A percentile compares a stretch with the other conserved stretches of the same genome.
Conservation (phyloP, 2,888 invertebrate genomes). For the Temnothorax rugatulus region DNA sequence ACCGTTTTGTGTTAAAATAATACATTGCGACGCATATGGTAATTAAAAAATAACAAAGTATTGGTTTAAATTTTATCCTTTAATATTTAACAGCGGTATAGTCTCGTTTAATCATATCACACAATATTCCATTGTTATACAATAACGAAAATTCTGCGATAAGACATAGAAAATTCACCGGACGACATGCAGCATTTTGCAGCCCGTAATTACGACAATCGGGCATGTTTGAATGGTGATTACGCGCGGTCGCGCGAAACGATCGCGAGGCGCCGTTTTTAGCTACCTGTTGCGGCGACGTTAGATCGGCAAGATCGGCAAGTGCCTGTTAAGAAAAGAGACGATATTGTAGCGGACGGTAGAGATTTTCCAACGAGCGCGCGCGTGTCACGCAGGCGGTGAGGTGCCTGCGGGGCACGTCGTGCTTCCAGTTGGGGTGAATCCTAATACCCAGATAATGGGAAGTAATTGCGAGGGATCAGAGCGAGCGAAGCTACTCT, state of each 20-base stretch:
- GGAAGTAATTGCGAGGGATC: constrained; percentile 86
- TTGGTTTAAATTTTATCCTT: too few relatives aligned
- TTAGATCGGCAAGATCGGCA: constrained; percentile 48
- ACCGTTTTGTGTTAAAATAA: too few relatives aligned
- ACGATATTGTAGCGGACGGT: constrained; percentile 44
- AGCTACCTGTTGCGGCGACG: constrained; percentile 73
- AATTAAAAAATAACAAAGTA: too few relatives aligned
- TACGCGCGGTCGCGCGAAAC: constrained; percentile 5
- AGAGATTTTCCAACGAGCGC: constrained; percentile 47
- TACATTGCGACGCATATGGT: too few relatives aligned
- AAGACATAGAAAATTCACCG: not conserved
- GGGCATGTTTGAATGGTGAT: not conserved
- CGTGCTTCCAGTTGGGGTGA: constrained; percentile 84
- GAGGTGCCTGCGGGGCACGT: constrained; percentile 78
- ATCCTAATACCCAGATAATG: constrained; percentile 86
- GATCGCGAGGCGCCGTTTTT: constrained; percentile 25
- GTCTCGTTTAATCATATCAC: not conserved
- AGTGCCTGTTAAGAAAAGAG: constrained; percentile 51
- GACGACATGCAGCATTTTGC: not conserved
- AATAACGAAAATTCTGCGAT: not conserved
- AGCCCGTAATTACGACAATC: not conserved
- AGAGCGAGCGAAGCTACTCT: constrained; percentile 83
- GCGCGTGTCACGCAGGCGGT: constrained; percentile 74
- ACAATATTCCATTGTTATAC: not conserved
- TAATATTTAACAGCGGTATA: not conserved